Base-by-base conservation (phyloP, 1,140 invertebrate genomes). In the Homalodisca vitripennis region DNA sequence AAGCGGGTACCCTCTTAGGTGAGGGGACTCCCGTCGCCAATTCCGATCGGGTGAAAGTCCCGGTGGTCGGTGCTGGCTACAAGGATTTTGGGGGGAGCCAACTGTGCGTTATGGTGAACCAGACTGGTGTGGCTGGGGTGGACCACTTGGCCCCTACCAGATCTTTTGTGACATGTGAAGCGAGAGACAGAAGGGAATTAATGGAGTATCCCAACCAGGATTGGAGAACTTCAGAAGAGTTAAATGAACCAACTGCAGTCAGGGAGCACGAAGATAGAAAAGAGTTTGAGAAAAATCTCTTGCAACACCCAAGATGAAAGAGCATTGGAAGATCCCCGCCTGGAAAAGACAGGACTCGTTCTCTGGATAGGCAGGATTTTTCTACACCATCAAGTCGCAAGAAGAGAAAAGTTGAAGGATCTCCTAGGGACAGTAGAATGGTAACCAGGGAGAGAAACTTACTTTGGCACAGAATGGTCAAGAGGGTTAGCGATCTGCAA, bases 1-100 rank as follows among this genome's bases (percentile, higher is more conserved):
- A 71, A 17, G 75, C 24, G 72, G 71, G 75, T 84, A 80, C 68
- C 77, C 80, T 41, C 78, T 80, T 0, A 46, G 12, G n/a, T 46
- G 12, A 46, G 10, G 12, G 10, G n/a, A 46, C 41, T 12, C 41
- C 10, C 10, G 12, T n/a, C n/a, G 10, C n/a, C 41, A 46, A 46
- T 12, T 46, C n/a, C n/a, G 10, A 46, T 12, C n/a, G n/a, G n/a
- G 41, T n/a, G n/a, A n/a, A n/a, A n/a, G n/a, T n/a, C n/a, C n/a
- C n/a, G n/a, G n/a, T n/a, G n/a, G n/a, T n/a, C n/a, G n/a, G n/a
- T n/a, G n/a, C n/a, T n/a, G n/a, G n/a, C n/a, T n/a, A n/a, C n/a
- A n/a, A n/a, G n/a, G n/a, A n/a, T n/a, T n/a, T n/a, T n/a, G n/a
- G n/a, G n/a, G n/a, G n/a, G n/a, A n/a, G n/a, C n/a, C n/a, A n/a